Percentiles rank a stretch among this genome's conserved stretches.
phyloP scores from a whole-genome alignment of 2,888 invertebrate species.

The Helobdella robusta region DNA sequence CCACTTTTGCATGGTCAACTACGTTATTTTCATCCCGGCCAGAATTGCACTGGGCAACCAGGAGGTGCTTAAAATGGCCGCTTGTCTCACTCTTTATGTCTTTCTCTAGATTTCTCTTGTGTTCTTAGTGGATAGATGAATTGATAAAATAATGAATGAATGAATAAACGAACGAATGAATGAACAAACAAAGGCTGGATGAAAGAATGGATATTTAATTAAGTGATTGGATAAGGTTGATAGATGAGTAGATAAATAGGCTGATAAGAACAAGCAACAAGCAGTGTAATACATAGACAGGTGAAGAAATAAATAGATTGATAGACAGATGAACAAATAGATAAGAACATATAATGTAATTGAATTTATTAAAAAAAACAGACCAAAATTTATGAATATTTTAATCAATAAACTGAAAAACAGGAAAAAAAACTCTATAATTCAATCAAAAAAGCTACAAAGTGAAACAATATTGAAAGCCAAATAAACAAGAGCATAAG shows the following conservation, averaged over 20 bases:
- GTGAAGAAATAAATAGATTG: background rate
- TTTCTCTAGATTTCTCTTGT: conserved; percentile 41
- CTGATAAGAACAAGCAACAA: too few relatives aligned
- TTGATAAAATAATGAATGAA: too few relatives aligned
- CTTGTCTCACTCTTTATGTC: conserved; percentile 45
- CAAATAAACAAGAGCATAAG: background rate
- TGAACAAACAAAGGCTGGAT: too few relatives aligned
- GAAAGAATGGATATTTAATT: background rate
- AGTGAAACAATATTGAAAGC: background rate
- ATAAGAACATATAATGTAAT: too few relatives aligned
- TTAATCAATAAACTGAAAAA: too few relatives aligned
- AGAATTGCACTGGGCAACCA: conserved; percentile 38
- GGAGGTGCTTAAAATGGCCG: conserved; percentile 44
- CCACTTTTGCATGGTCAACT: conserved; percentile 36
- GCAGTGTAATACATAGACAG: background rate
- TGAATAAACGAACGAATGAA: too few relatives aligned
- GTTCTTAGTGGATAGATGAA: too few relatives aligned
- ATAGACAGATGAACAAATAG: background rate
- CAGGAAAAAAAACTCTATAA: too few relatives aligned
- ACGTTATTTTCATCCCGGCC: conserved; percentile 17
- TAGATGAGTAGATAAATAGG: too few relatives aligned
- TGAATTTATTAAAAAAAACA: too few relatives aligned
- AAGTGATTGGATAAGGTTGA: background rate
- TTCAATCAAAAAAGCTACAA: too few relatives aligned
- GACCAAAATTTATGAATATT: too few relatives aligned